Percentiles rank a stretch among this genome's conserved stretches.
Conservation (phyloP, 2,113 vertebrate genomes). For the Leptodactylus fuscus region DNA sequence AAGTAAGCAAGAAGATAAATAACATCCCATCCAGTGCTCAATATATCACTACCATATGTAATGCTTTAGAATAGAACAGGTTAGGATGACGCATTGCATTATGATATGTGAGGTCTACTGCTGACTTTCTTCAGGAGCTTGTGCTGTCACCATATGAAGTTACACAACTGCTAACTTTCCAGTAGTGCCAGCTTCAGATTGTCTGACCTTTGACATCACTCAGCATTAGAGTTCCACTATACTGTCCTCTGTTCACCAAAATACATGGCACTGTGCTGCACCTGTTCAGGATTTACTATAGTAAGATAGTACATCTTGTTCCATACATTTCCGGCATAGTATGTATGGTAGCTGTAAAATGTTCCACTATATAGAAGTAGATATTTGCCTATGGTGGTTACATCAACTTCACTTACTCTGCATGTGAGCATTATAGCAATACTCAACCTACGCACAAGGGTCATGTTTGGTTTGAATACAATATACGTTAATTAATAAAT, state of each 20-base stretch:
- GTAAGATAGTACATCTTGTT: neutral
- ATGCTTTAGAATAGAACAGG: no score
- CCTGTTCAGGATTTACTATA: neutral
- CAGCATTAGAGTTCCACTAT: no score
- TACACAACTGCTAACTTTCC: neutral
- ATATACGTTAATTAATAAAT: slow-evolving; percentile 2
- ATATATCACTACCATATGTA: no score
- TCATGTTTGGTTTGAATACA: neutral
- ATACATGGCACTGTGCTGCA: neutral
- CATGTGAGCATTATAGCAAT: neutral
- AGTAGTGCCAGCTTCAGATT: neutral
- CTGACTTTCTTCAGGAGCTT: neutral
- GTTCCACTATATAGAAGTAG: no score
- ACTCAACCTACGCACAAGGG: neutral
- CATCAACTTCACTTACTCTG: neutral
- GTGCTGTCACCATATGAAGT: neutral
- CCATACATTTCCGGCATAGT: neutral
- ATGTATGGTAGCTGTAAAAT: no score
- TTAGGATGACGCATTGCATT: no score
- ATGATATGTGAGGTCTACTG: no score
- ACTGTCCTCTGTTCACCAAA: no score
- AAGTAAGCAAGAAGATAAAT: no score
- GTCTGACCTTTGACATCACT: neutral
- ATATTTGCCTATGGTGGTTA: neutral
- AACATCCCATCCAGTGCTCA: no score